A percentile compares a stretch with the other conserved stretches of the same genome.
Conservation (phyloP, 2,888 invertebrate genomes). For the Plagiodera versicolora region DNA sequence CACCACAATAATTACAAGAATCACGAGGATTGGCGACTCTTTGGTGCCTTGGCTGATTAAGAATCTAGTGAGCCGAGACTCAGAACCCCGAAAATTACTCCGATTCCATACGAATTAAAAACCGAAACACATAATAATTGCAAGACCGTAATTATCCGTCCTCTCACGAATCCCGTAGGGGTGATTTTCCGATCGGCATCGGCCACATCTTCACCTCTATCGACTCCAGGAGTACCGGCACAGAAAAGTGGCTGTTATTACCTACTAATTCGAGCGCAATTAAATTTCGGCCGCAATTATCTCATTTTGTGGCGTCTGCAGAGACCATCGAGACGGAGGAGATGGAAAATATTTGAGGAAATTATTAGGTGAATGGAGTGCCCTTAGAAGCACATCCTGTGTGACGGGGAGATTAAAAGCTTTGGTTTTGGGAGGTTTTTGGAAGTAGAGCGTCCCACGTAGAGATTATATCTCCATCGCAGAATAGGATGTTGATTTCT, state of each 20-base stretch:
- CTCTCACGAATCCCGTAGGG: slow-evolving; percentile 27
- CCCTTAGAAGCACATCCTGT: slow-evolving; percentile 36
- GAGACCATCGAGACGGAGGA: slow-evolving; percentile 36
- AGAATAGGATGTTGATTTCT: no score
- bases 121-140: slow-evolving; percentile 52
- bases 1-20: slow-evolving; percentile 34
- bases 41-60: slow-evolving; percentile 37
- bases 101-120: slow-evolving; percentile 48
- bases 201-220: slow-evolving; percentile 25
- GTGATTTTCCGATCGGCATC: slow-evolving; percentile 29
- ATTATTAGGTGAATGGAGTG: slow-evolving; percentile 34
- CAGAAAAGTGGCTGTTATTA: slow-evolving; percentile 52
- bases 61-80: slow-evolving; percentile 27
- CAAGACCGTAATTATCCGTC: slow-evolving; percentile 47
- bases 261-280: slow-evolving; percentile 54
- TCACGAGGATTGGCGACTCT: slow-evolving; percentile 32
- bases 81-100: slow-evolving; percentile 43
- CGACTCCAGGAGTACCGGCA: slow-evolving; percentile 32
- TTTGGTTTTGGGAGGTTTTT: not conserved
- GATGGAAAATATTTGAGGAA: slow-evolving; percentile 37
- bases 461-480: no score
- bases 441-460: no score
- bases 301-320: slow-evolving; percentile 54
- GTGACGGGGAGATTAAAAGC: slow-evolving; percentile 6
- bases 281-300: slow-evolving; percentile 54